phyloP scores from a whole-genome alignment of 2,113 vertebrate species.

The Himantopus leucocephalus region DNA sequence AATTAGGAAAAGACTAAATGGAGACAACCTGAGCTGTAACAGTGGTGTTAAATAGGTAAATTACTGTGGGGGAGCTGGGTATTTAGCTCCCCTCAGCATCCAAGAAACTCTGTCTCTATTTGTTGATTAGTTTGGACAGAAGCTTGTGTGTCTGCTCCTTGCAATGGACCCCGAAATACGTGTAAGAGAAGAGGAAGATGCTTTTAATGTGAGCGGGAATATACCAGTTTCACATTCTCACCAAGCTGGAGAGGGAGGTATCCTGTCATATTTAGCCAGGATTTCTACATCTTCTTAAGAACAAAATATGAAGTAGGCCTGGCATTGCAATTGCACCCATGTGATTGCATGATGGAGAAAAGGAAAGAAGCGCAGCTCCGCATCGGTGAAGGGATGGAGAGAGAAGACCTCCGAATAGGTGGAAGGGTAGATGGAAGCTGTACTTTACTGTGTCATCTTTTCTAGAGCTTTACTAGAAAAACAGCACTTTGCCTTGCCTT shows the following conservation, averaged over 20 bases:
- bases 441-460: not conserved
- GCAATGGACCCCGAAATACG: not conserved
- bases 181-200: not conserved
- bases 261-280: not conserved
- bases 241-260: not conserved
- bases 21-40: not conserved
- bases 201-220: not conserved
- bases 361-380: not conserved
- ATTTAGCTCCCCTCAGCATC: not conserved
- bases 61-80: not conserved
- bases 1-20: not conserved
- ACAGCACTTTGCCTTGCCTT: not conserved
- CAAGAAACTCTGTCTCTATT: not conserved
- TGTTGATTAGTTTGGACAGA: not conserved
- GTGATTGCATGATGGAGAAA: not conserved
- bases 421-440: not conserved
- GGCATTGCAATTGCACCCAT: not conserved
- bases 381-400: not conserved
- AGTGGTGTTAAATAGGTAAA: not conserved
- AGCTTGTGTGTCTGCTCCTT: not conserved
- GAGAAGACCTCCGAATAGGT: not conserved
- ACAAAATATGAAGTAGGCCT: not conserved
- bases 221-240: not conserved
- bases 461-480: not conserved
- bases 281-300: not conserved